Conservation (phyloP, 2,113 vertebrate genomes). For the Australoheros scitulus region DNA sequence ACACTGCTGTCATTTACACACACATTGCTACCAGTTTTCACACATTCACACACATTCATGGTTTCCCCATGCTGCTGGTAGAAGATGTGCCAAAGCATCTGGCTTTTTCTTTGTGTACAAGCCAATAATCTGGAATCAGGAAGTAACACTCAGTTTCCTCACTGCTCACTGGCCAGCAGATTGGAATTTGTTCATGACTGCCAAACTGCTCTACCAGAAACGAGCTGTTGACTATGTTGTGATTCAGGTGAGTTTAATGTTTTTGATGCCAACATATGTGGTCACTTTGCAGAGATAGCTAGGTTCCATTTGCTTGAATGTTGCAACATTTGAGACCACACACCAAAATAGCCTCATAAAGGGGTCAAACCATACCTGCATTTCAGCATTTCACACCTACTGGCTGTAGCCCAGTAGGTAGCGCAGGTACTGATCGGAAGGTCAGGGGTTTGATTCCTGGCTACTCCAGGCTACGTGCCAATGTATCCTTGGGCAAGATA, state of each 20-base stretch:
- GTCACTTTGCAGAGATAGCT: background rate
- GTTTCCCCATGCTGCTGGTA: constrained; percentile 26
- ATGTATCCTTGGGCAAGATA: too few relatives aligned
- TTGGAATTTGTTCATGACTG: constrained; percentile 9
- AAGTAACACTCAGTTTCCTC: constrained; percentile 13
- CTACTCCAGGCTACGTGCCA: too few relatives aligned
- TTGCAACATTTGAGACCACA: background rate
- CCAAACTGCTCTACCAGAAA: constrained; percentile 1
- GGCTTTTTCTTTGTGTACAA: constrained; percentile 23
- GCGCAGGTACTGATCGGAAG: too few relatives aligned
- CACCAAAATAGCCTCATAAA: background rate
- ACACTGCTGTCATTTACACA: constrained; percentile 2
- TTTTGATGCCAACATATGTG: background rate
- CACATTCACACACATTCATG: background rate
- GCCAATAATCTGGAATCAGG: constrained; percentile 47
- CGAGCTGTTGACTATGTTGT: background rate
- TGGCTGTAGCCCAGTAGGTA: too few relatives aligned
- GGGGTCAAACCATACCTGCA: background rate
- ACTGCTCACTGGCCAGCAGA: constrained; percentile 48
- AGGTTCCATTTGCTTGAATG: background rate
- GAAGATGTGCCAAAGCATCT: constrained; percentile 53
- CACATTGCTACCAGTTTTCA: background rate
- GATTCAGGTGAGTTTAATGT: background rate
- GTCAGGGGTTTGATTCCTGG: too few relatives aligned
- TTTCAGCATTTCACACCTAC: background rate